A percentile compares a stretch with the other conserved stretches of the same genome.
Conservation (phyloP, 2,888 invertebrate species). For the Drosophila kuntzei region DNA sequence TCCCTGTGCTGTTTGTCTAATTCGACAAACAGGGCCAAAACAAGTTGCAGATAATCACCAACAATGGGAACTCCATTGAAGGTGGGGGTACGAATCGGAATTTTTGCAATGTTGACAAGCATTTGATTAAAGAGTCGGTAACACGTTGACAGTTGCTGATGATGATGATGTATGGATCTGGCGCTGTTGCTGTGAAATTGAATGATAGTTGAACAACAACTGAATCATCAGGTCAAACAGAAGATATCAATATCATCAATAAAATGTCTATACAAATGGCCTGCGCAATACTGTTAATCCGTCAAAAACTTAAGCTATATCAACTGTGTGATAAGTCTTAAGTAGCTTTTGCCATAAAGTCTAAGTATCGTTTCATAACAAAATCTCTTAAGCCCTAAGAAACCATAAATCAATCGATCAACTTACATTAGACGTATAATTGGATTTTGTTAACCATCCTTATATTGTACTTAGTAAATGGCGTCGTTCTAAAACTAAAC, state of each 20-base stretch:
- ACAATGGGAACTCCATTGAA: conserved; percentile 44
- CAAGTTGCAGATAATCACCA: conserved; percentile 44
- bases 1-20: conserved; percentile 55
- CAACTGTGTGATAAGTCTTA: conserved; percentile 39
- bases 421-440: conserved; percentile 1
- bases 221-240: conserved; percentile 35
- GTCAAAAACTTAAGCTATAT: conserved; percentile 1
- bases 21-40: conserved; percentile 62
- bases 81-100: conserved; percentile 12
- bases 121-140: conserved; percentile 64
- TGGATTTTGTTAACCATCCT: background rate
- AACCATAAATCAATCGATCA: conserved; percentile 33
- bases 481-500: conserved; percentile 17
- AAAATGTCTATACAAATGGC: background rate
- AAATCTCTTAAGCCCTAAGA: conserved; percentile 30
- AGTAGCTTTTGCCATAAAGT: conserved; percentile 20
- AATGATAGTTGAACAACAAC: conserved; percentile 36
- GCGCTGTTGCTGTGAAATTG: conserved; percentile 12
- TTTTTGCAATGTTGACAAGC: conserved; percentile 73
- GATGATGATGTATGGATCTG: conserved; percentile 44
- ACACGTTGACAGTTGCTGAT: conserved; percentile 47
- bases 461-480: conserved; percentile 16
- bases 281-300: conserved; percentile 16
- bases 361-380: conserved; percentile 25
- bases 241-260: background rate